These are phyloP conservation scores for Drosophila koepferae DNA, from an alignment of 2,888 invertebrate genomes.

Conservation along the genomic window DNA sequence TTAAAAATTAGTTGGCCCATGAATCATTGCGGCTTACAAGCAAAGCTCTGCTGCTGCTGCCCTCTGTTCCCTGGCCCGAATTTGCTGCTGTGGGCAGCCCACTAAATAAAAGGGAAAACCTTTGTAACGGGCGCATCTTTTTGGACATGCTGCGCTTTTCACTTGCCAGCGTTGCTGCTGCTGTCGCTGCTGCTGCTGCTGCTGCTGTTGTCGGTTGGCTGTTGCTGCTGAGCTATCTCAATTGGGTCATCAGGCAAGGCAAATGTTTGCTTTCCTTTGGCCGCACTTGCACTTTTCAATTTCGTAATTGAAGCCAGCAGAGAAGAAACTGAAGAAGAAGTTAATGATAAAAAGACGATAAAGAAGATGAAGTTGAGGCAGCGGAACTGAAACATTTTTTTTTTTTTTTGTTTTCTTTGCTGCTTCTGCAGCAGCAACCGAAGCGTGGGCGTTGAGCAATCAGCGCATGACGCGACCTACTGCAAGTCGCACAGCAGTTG, in stretches of 20 bases:
- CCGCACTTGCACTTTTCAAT: slow-evolving; percentile 76
- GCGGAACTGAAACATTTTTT: slow-evolving; percentile 18
- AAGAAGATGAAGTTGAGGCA: slow-evolving; percentile 1
- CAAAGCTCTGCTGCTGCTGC: slow-evolving; percentile 10
- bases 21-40: slow-evolving; percentile 49
- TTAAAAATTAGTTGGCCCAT: slow-evolving; percentile 49
- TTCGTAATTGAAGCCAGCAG: slow-evolving; percentile 61
- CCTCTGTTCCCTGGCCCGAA: neutral
- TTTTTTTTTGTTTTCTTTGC: neutral
- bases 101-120: slow-evolving; percentile 43
- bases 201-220: slow-evolving; percentile 3
- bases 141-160: slow-evolving; percentile 53
- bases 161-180: slow-evolving; percentile 26
- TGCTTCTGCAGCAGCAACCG: slow-evolving; percentile 28
- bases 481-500: slow-evolving; percentile 34
- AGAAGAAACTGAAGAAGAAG: slow-evolving; percentile 1
- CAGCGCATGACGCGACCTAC: slow-evolving; percentile 72
- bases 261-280: slow-evolving; percentile 48
- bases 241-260: slow-evolving; percentile 65
- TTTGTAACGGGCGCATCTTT: slow-evolving; percentile 44
- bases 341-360: neutral
- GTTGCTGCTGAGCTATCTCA: slow-evolving; percentile 60
- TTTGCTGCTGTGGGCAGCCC: neutral
- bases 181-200: neutral
- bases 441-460: slow-evolving; percentile 73